Evolutionary conservation across 1,140 invertebrate genomes (phyloP).

Genomic region (Drosophila leontia): DNA sequence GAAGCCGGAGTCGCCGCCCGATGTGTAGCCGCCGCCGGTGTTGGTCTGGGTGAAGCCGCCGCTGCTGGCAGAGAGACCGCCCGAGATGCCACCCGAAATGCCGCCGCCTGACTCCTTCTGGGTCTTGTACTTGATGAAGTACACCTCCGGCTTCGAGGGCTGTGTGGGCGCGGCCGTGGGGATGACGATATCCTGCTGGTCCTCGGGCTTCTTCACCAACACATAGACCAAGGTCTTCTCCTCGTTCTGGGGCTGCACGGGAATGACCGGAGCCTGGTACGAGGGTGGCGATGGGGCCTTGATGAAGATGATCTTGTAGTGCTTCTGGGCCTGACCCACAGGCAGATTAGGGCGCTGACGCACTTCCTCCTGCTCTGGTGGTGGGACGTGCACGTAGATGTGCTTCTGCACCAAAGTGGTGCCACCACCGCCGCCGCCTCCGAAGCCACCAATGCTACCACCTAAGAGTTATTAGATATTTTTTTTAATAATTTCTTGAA

Average conservation of each 20-base stretch:
- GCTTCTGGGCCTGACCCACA: constrained; percentile 90
- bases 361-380: constrained; percentile 90
- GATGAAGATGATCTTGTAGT: constrained; percentile 96
- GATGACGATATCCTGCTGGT: constrained; percentile 91
- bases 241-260: constrained; percentile 91
- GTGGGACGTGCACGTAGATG: constrained; percentile 92
- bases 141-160: constrained; percentile 93
- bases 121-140: constrained; percentile 95
- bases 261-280: constrained; percentile 90
- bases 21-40: constrained; percentile 80
- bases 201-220: constrained; percentile 93
- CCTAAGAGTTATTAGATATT: constrained; percentile 62
- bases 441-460: constrained; percentile 79
- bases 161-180: constrained; percentile 91
- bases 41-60: constrained; percentile 77
- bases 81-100: constrained; percentile 63
- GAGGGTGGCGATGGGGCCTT: constrained; percentile 92
- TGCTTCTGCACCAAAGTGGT: constrained; percentile 90
- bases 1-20: constrained; percentile 72
- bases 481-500: neutral
- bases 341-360: constrained; percentile 86
- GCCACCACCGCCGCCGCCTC: constrained; percentile 82
- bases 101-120: constrained; percentile 87
- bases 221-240: constrained; percentile 96
- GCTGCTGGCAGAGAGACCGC: constrained; percentile 72